Conservation (phyloP, 2,113 vertebrate genomes). For the Pitta sordida region DNA sequence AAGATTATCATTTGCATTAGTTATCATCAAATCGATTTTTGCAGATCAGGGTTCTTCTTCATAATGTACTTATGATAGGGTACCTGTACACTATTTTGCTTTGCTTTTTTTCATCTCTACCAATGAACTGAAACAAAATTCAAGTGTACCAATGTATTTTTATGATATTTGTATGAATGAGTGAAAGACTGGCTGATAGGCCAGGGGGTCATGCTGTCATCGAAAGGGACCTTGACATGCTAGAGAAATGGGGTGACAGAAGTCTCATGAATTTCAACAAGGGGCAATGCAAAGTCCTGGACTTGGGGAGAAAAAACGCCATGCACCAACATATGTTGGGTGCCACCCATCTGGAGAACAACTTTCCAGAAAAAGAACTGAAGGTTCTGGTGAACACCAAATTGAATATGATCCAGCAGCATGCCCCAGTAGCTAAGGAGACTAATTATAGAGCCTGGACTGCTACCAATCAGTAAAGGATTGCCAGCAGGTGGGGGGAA, state of each 20-base stretch:
- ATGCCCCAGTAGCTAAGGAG: neutral
- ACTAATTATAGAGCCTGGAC: neutral
- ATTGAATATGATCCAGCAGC: neutral
- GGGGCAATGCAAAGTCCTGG: neutral
- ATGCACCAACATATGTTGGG: fast-evolving
- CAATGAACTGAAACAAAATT: neutral
- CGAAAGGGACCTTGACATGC: neutral
- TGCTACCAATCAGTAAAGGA: neutral
- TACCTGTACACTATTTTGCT: neutral
- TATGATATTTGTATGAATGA: neutral
- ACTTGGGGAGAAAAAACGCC: neutral
- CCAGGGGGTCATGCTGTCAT: neutral
- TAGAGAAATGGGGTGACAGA: neutral
- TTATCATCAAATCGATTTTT: neutral
- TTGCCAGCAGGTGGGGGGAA: neutral
- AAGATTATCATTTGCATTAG: neutral
- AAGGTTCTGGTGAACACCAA: neutral
- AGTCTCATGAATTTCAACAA: neutral
- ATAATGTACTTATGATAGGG: neutral
- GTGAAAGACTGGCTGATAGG: neutral
- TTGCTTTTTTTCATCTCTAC: neutral
- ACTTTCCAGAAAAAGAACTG: neutral
- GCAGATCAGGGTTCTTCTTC: neutral
- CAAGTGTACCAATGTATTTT: neutral
- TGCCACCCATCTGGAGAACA: neutral